Conservation (phyloP, 2,797 vertebrate species). For the Gymnopithys bicolor region DNA sequence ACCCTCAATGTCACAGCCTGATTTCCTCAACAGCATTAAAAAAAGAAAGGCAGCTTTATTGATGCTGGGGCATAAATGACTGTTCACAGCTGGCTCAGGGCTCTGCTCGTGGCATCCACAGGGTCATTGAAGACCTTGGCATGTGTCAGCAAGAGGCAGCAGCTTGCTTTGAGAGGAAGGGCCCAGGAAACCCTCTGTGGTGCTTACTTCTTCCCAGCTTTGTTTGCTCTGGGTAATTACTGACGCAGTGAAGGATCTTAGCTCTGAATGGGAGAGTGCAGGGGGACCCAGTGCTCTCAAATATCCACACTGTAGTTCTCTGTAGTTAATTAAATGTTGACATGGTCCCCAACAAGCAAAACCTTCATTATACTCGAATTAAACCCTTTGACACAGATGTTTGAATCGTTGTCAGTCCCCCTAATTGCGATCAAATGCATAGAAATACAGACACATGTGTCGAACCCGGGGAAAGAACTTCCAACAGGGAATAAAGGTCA, state of each 20-base stretch:
- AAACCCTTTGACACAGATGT: constrained; percentile 1
- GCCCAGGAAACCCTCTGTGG: neutral
- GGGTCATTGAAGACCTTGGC: neutral
- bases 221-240: constrained; percentile 11
- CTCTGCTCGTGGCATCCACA: neutral
- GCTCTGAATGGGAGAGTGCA: neutral
- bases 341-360: constrained; percentile 21
- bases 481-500: neutral
- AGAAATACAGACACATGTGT: neutral
- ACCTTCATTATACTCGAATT: neutral
- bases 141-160: neutral
- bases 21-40: neutral
- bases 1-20: neutral
- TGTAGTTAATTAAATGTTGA: constrained; percentile 41
- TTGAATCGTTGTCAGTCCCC: neutral
- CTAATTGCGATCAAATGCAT: neutral
- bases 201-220: neutral
- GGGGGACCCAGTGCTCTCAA: neutral
- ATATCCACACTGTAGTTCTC: neutral
- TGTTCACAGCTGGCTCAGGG: neutral
- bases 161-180: neutral
- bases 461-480: neutral
- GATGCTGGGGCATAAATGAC: neutral
- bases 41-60: neutral
- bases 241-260: neutral